Base-by-base conservation (phyloP, 2,797 vertebrate genomes). In the Picus viridis region DNA sequence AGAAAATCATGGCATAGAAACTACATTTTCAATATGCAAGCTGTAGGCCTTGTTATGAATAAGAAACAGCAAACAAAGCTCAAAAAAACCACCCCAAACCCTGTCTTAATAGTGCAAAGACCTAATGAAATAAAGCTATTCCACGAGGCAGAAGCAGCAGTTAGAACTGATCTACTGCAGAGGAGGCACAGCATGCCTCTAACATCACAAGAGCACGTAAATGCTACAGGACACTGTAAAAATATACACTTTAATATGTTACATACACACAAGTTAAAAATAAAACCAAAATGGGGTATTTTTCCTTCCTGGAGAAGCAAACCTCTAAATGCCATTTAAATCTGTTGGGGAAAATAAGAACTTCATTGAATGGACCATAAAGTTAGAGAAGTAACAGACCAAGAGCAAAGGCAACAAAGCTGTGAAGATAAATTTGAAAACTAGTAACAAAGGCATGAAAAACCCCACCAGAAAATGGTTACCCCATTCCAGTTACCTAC, bases 201-300 rank as follows among this genome's bases (percentile, higher is more conserved):
- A 36, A 58, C 1, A 1, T 24, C 54, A 34, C 24, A 45, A 72
- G 9, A 78, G 32, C 13, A 49, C 17, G 6, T 24, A 15, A 67
- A 14, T 47, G 47, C 20, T 63, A 56, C 53, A 70, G 16, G 49
- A 73, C 57, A 76, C 36, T 12, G 43, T 13, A 64, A 78, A 86
- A 86, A 75, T 4, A 45, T 4, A 13, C 6, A 10, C 18, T 29
- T 72, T 74, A 53, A 18, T 27, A 69, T 4, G 10, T 32, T 69
- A n/a, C 4, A 65, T 19, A 16, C 7, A 36, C 0, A 0, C 0
- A 1, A 7, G 5, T 39, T 47, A 39, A 43, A 43, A 43, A 43
- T 2, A 68, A 65, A 70, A 90, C 9, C 74, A 74, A 86, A 51
- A 2, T 7, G 11, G 15, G 16, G 4, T 16, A 59, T 68, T 85